Evolutionary conservation across 2,113 vertebrate species (phyloP), one percentile per base, ranked within the genome.

Genomic region (Dicentrarchus labrax): DNA sequence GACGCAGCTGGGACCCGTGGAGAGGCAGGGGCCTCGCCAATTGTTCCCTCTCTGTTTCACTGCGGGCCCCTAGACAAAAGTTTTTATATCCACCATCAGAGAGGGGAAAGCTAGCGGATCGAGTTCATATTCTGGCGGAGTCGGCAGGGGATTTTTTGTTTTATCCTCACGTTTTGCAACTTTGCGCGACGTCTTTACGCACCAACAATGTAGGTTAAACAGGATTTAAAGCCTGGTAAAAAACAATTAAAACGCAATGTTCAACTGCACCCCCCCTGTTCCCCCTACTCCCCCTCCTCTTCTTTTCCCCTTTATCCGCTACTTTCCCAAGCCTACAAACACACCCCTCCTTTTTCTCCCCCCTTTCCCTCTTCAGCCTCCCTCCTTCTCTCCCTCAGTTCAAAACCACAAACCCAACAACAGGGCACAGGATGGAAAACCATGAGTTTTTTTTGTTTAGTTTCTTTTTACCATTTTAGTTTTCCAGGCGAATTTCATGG

Each of bases 401-500:
- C 69, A 62, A 86, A 87, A 85, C 87, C 79, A 75, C 77, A 88
- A 88, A 88, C 86, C 56, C 80, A 79, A 88, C 87, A 90, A 88
- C 87, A 92, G 43, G 73, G 64, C 76, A 43, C 61, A 80, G 76
- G 77, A 50, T 50, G 60, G 74, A 61, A 81, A 88, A 50, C 56
- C 56, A 38, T 10, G 70, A 38, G 21, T 24, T 73, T 41, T 38
- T 66, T 53, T 38, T 19, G 8, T 36, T 69, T 56, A 50, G 1
- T 54, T 68, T 53, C 47, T 11, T 80, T 81, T 97, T 97, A 98
- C 97, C 97, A 98, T 98, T 96, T 98, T 98, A 97, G 94, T 95
- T 96, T 95, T 97, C 97, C 97, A 97, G 94, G 96, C 96, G 95
- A 97, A 96, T 96, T 96, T 97, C 98, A 98, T 98, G 92, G 95